Base-by-base conservation (phyloP, 2,888 invertebrate genomes). In the Phlogophora meticulosa region DNA sequence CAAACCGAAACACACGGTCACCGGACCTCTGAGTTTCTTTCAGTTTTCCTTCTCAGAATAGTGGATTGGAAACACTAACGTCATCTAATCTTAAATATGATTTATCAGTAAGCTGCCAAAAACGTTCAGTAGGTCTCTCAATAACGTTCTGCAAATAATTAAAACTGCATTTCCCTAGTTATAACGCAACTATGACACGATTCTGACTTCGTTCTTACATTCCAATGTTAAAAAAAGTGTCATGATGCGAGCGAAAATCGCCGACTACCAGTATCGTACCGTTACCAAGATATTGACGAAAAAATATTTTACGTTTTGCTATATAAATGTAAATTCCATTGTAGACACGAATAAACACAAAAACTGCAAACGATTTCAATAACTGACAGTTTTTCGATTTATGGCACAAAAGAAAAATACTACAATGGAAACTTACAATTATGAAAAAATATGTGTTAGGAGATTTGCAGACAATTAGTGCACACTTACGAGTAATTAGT, bases 321-420 rank as follows among this genome's bases (percentile, higher is more conserved):
- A 42, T 62, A 67, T 40, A 76, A 77, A 76, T 68, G 72, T 59
- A 56, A 76, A 77, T 59, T 68, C 51, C 59, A 63, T 46, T 67
- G 67, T 52, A 36, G 36, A 51, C 52, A 59, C 67, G 57, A 76
- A 62, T 61, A 61, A 59, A 40, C 22, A 63, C 59, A 76, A 77
- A 76, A 77, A 76, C 40, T 77, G 32, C 20, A 43, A 66, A 28
- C 43, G 55, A 55, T 77, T 76, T 77, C 62, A 72, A 77, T 67
- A 74, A 55, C 74, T 67, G 74, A 15, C 74, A 72, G 38, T 67
- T 67, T 73, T 67, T 62, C 46, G 45, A 70, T 74, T 57, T 74
- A 62, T 53, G 22, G 1, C 17, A 51, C 20, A 40, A 42, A 55
- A 40, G 34, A 43, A 34, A 61, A 49, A 55, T 32, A 43, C 20